A percentile compares a stretch with the other conserved stretches of the same genome.
Evolutionary conservation across 1,140 invertebrate species (phyloP).

Genomic region (Bombus difficillimus): DNA sequence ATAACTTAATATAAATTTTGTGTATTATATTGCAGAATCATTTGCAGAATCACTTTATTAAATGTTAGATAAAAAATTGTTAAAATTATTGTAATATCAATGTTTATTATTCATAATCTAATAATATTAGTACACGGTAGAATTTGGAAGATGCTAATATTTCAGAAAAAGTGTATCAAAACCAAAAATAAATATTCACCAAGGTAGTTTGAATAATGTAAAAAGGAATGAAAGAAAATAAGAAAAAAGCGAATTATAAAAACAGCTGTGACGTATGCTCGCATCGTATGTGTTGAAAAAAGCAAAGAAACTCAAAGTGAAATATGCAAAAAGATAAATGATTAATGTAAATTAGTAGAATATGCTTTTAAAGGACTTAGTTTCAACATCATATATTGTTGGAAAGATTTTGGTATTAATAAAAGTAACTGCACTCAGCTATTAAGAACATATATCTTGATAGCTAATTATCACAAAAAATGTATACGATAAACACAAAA

Average conservation of each 20-base stretch:
- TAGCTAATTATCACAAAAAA: background rate
- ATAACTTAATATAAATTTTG: too few species aligned
- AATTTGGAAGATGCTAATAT: background rate
- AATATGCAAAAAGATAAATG: background rate
- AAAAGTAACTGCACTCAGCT: background rate
- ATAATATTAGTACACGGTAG: background rate
- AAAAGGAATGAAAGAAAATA: background rate
- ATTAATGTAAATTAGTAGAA: background rate
- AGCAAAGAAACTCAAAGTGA: background rate
- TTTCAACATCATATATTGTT: background rate
- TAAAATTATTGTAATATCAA: background rate
- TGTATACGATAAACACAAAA: background rate
- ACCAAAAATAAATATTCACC: background rate
- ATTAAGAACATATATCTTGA: background rate
- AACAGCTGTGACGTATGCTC: background rate
- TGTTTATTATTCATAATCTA: too few species aligned
- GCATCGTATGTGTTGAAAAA: background rate
- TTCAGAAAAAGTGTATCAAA: background rate
- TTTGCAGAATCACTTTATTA: too few species aligned
- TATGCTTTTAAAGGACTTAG: background rate
- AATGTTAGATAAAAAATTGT: background rate
- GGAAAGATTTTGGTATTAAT: background rate
- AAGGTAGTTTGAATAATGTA: background rate
- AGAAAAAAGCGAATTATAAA: background rate
- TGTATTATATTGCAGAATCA: too few species aligned